Base-by-base conservation (phyloP, 2,888 invertebrate species). In the Octonoba sinensis region DNA sequence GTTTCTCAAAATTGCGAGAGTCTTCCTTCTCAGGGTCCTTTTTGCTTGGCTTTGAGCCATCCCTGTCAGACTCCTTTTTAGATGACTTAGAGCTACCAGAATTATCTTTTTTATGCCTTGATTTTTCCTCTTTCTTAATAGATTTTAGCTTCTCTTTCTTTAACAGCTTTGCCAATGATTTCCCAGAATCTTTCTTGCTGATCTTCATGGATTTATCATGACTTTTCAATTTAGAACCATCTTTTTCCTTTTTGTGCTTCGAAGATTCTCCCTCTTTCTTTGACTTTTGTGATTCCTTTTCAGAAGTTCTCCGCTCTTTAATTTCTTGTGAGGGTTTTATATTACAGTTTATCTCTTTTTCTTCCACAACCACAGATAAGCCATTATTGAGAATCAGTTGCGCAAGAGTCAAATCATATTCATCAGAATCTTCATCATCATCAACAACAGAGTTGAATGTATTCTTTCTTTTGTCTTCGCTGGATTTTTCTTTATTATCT, bases 51-150 rank as follows among this genome's bases (percentile, higher is more conserved):
- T 76, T 82, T 66, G 67, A 76, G 44, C 70, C 70, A 74, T 82
- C 82, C 49, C 72, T 82, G 8, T 82, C 82, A 59, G 20, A 60
- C 46, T 76, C 76, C 62, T 60, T 57, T 44, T 82, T 82, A 60
- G 75, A 82, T 65, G 72, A 72, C 66, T 72, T 81, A 69, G 76
- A 76, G 73, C 72, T 76, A 69, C 75, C 60, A 36, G 70, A 75
- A 18, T 60, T 54, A 54, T 82, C 82, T 54, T 71, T 72, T 24
- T 76, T 82, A 72, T 82, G 76, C 4, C 64, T 82, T 0, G 60
- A 46, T 56, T 71, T 82, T 51, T 82, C 82, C 24, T 82, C 81
- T 24, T 76, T 82, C 13, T 71, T 71, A 65, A 36, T 71, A n/a
- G 24, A 67, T 51, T 54, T 54, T 0, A 67, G 64, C 16, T 82